Base-by-base conservation (phyloP, 2,797 vertebrate genomes). In the Gephyroberyx darwinii region DNA sequence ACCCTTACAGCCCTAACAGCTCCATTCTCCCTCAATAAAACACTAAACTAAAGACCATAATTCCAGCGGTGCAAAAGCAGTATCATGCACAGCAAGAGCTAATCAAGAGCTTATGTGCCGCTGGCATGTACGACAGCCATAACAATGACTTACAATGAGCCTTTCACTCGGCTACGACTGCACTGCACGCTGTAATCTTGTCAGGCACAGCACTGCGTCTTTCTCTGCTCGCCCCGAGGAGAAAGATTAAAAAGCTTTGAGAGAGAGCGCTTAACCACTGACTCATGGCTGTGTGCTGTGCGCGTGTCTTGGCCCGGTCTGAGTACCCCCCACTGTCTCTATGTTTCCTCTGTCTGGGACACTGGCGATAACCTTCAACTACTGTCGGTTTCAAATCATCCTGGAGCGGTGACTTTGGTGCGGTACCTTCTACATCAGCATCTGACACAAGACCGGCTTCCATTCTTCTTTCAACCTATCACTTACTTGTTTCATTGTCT, bases 131-230 rank as follows among this genome's bases (percentile, higher is more conserved):
- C 85, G 85, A 82, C 76, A 85, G 77, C 83, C 84, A 48, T 82
- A 88, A 91, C 82, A 89, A 90, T 89, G 85, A 87, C 84, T 86
- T 85, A 85, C 85, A 88, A 84, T 82, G 79, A 88, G 82, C 78
- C 78, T 87, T 84, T 84, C 83, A 89, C 82, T 85, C 78, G 77
- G 75, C 74, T n/a, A 48, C 80, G 78, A 88, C 82, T 78, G 84
- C 78, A 82, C 81, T 78, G 75, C 73, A 81, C 74, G 84, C 84
- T 80, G 77, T 89, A 88, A 90, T 88, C 86, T 86, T 80, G 84
- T 84, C 81, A 90, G 80, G 81, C 81, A 77, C 85, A 88, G 84
- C 83, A 76, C 76, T 82, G 82, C 65, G 75, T 87, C 81, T 87
- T 89, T 90, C 81, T 84, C 81, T 77, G 84, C 75, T 86, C 62